Conservation (phyloP, 2,113 vertebrate species). For the Pseudorasbora parva region DNA sequence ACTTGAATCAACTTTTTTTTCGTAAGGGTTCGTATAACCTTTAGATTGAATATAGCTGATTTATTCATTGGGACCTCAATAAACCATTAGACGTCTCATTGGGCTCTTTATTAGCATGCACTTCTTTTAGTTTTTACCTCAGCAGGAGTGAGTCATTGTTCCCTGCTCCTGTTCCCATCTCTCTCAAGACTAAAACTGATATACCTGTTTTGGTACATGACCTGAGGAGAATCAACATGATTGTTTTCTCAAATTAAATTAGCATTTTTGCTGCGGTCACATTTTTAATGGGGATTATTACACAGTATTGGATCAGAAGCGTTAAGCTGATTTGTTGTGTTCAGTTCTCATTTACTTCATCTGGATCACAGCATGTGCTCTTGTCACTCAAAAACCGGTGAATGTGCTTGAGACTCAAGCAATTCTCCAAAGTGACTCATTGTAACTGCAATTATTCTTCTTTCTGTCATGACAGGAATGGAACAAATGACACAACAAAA, state of each 20-base stretch:
- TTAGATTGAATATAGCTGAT: slow-evolving; percentile 19
- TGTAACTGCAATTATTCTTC: slow-evolving; percentile 3
- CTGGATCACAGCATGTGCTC: slow-evolving; percentile 5
- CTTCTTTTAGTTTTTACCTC: neutral
- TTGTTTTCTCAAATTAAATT: slow-evolving; percentile 39
- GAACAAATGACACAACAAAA: slow-evolving; percentile 9
- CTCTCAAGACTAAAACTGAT: neutral
- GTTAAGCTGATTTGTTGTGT: neutral
- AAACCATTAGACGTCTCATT: neutral
- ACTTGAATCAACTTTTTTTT: too few species aligned
- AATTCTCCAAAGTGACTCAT: slow-evolving; percentile 12
- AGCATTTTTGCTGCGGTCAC: neutral
- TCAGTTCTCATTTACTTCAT: neutral
- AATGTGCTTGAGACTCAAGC: neutral
- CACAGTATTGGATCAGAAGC: neutral
- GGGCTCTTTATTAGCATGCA: slow-evolving; percentile 15
- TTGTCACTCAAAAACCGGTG: neutral
- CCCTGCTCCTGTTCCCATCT: neutral
- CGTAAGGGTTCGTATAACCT: neutral
- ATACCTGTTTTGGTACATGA: neutral
- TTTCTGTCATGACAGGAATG: slow-evolving; percentile 15
- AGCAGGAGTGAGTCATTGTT: neutral
- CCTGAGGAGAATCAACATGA: slow-evolving; percentile 13
- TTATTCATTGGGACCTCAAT: slow-evolving; percentile 4
- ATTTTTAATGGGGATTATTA: slow-evolving; percentile 29